Conservation (phyloP, 2,888 invertebrate genomes). For the Balanococcus diminutus region DNA sequence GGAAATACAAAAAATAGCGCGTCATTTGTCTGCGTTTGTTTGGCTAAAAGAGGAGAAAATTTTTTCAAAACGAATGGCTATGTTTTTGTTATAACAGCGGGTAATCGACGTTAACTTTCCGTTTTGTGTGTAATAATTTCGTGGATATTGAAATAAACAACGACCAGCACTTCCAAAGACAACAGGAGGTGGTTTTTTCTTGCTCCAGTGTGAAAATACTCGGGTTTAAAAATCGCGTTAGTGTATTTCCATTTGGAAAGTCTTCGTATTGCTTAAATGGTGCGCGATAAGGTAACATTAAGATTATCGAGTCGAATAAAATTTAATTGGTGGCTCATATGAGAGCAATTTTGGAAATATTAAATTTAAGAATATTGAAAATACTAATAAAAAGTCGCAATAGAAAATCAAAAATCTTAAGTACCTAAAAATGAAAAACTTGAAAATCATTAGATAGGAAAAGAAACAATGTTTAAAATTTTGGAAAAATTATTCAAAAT, state of each 20-base stretch:
- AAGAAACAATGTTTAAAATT: too few relatives aligned
- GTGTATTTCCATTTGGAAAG: not conserved
- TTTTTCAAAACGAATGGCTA: not conserved
- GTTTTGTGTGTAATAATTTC: constrained; percentile 21
- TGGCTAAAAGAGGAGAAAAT: constrained; percentile 3
- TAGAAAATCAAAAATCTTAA: too few relatives aligned
- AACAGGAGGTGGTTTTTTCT: constrained; percentile 14
- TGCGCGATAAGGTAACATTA: not conserved
- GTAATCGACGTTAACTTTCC: constrained; percentile 42
- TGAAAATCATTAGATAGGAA: too few relatives aligned
- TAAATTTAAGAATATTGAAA: too few relatives aligned
- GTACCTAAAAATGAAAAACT: too few relatives aligned
- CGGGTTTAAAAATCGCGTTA: not conserved
- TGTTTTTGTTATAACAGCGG: constrained; percentile 47
- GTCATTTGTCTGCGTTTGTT: constrained; percentile 5
- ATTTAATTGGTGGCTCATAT: not conserved
- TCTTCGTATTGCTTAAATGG: not conserved
- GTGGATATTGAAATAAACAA: constrained; percentile 25
- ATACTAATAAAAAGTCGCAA: too few relatives aligned
- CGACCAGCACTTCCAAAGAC: constrained; percentile 29
- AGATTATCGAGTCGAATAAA: constrained; percentile 14
- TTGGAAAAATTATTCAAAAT: too few relatives aligned
- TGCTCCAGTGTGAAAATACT: too few relatives aligned
- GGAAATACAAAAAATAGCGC: constrained; percentile 12
- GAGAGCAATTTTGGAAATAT: too few relatives aligned